Percentiles rank a stretch among this genome's conserved stretches.
These are phyloP conservation scores for Acanthococcus lagerstroemiae DNA, from an alignment of 2,888 invertebrate species.

Conservation along the genomic window DNA sequence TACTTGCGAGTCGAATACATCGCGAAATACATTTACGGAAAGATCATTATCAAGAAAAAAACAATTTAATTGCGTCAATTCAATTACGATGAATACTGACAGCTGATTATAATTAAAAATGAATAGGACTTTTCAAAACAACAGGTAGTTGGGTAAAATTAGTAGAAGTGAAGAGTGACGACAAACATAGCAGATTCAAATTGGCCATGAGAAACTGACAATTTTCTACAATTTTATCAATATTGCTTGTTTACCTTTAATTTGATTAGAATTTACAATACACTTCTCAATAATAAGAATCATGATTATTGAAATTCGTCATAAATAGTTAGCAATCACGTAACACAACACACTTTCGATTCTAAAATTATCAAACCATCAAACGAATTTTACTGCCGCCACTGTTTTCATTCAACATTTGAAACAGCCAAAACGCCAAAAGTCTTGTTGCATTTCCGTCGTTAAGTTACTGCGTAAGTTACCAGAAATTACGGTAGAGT, in stretches of 20 bases:
- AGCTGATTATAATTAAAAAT: neutral
- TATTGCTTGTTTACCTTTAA: constrained; percentile 14
- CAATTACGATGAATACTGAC: neutral
- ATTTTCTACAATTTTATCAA: constrained; percentile 5
- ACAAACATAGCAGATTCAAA: too few species aligned
- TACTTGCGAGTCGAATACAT: neutral
- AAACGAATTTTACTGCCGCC: constrained; percentile 25
- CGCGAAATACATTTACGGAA: neutral
- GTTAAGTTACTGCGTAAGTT: too few species aligned
- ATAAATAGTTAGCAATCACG: constrained; percentile 17
- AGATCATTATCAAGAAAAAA: neutral
- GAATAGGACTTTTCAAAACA: constrained; percentile 20
- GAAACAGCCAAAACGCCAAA: constrained; percentile 21
- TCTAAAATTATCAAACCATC: constrained; percentile 25
- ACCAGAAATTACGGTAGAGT: too few species aligned
- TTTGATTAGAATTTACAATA: neutral
- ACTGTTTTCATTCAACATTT: constrained; percentile 12
- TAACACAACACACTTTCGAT: constrained; percentile 17
- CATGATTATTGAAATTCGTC: constrained; percentile 25
- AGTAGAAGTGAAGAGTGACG: too few species aligned
- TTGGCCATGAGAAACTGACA: neutral
- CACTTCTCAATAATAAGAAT: constrained; percentile 5
- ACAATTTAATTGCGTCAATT: neutral
- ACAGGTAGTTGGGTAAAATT: constrained; percentile 23
- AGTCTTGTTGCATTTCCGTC: too few species aligned